Conservation (phyloP, 2,113 vertebrate genomes). For the Pteruthius melanotis region DNA sequence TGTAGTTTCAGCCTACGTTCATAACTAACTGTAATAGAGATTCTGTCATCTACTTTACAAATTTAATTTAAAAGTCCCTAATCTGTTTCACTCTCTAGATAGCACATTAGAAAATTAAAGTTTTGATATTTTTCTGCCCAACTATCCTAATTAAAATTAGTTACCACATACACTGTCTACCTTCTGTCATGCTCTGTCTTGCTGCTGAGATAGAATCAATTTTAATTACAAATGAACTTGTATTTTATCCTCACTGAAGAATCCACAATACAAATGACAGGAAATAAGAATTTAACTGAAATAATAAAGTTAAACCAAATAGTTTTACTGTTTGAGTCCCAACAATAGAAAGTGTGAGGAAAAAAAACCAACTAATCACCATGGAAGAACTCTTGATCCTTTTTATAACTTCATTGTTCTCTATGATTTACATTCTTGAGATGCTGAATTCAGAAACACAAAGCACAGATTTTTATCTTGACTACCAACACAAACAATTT, state of each 20-base stretch:
- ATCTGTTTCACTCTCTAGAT: background rate
- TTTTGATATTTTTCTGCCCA: background rate
- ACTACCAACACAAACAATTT: background rate
- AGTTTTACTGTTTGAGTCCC: background rate
- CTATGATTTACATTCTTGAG: background rate
- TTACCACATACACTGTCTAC: background rate
- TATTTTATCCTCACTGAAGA: background rate
- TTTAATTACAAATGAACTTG: background rate
- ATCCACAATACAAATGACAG: background rate
- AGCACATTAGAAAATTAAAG: background rate
- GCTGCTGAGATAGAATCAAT: background rate
- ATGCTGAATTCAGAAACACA: background rate
- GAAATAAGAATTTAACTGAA: background rate
- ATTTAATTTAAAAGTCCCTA: background rate
- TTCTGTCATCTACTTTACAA: background rate
- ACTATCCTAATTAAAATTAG: background rate
- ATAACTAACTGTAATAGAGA: background rate
- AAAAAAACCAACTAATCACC: background rate
- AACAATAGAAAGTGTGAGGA: background rate
- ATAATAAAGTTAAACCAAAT: background rate
- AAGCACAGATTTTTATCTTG: background rate
- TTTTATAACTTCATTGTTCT: background rate
- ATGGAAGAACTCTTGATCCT: background rate
- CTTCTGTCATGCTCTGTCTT: background rate
- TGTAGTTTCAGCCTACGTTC: background rate